Conservation (phyloP, 2,113 vertebrate genomes). For the Tringa solitaria region DNA sequence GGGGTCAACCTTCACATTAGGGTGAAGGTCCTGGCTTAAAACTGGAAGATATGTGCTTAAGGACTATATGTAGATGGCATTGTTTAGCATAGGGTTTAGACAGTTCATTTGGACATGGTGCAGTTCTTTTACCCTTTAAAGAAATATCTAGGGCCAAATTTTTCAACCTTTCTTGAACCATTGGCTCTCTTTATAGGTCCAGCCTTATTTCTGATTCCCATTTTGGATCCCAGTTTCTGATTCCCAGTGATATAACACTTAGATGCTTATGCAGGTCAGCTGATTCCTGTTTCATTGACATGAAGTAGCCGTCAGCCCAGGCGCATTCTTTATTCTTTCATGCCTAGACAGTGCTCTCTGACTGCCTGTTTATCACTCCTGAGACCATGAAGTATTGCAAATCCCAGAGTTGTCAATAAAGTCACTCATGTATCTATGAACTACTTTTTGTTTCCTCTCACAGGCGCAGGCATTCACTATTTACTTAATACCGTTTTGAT, state of each 20-base stretch:
- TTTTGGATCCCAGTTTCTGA: background rate
- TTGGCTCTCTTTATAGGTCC: background rate
- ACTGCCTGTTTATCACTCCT: conserved; percentile 27
- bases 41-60: background rate
- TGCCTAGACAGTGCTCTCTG: background rate
- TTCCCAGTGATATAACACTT: background rate
- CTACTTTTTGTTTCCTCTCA: conserved; percentile 50
- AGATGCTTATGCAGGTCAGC: background rate
- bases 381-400: background rate
- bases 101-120: background rate
- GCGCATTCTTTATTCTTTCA: background rate
- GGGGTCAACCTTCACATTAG: background rate
- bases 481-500: conserved; percentile 52
- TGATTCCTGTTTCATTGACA: background rate
- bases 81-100: background rate
- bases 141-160: background rate
- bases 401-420: conserved; percentile 39
- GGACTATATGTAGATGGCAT: background rate
- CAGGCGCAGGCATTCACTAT: conserved; percentile 54
- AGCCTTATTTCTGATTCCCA: background rate
- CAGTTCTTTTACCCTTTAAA: background rate
- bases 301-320: background rate
- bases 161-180: background rate
- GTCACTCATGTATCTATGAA: conserved; percentile 47
- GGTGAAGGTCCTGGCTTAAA: background rate